Conservation (phyloP, 2,888 invertebrate species). For the Myopa testacea region DNA sequence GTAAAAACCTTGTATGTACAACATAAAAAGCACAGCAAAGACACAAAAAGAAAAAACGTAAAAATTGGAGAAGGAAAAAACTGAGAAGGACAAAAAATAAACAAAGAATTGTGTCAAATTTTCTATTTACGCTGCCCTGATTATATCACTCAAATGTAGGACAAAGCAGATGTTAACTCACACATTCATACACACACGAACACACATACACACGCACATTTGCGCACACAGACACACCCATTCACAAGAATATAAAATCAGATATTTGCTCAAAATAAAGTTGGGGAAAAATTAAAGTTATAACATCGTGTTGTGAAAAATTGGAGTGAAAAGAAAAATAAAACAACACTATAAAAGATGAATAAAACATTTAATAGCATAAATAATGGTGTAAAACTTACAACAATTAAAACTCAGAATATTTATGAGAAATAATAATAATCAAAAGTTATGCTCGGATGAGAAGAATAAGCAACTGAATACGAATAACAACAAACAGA, state of each 20-base stretch:
- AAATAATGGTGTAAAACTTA: neutral
- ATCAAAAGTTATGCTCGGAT: neutral
- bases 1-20: conserved; percentile 36
- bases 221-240: too few species aligned
- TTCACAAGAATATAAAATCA: neutral
- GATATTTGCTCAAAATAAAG: neutral
- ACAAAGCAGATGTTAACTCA: conserved; percentile 47
- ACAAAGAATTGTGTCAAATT: conserved; percentile 44
- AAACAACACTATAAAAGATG: neutral
- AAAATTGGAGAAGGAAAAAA: conserved; percentile 22
- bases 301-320: neutral
- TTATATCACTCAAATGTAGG: conserved; percentile 56
- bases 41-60: conserved; percentile 15
- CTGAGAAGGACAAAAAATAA: conserved; percentile 12
- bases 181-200: conserved; percentile 1
- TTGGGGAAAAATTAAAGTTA: neutral
- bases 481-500: neutral
- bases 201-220: conserved; percentile 17
- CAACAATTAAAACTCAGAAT: neutral
- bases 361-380: neutral
- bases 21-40: conserved; percentile 29
- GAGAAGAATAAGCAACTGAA: neutral
- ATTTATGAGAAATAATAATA: neutral
- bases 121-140: conserved; percentile 53
- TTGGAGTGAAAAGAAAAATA: neutral